Conservation (phyloP, 1,140 invertebrate genomes). For the Eciton burchellii region DNA sequence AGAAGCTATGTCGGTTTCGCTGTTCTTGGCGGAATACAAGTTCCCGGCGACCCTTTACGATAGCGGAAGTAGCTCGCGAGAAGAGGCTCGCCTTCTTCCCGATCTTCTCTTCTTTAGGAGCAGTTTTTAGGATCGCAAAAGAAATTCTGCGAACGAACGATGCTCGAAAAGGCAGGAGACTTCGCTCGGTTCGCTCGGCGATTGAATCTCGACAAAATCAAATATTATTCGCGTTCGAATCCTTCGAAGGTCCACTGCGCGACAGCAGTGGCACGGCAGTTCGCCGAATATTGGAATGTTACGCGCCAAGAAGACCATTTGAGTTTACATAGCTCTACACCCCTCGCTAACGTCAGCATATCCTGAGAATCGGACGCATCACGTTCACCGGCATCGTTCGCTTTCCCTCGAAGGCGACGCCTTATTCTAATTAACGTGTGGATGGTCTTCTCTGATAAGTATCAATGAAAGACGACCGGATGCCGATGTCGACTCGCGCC, state of each 20-base stretch:
- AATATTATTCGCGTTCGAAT: background rate
- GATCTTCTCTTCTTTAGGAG: background rate
- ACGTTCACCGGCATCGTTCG: background rate
- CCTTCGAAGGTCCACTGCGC: background rate
- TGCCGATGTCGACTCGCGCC: background rate
- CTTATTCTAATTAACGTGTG: background rate
- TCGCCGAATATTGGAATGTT: background rate
- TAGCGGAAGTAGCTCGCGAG: background rate
- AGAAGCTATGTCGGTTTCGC: background rate
- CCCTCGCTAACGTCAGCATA: background rate
- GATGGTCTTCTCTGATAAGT: background rate
- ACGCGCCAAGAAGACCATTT: background rate
- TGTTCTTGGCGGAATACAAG: background rate
- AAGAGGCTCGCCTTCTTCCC: background rate
- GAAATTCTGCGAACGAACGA: background rate
- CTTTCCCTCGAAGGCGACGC: background rate
- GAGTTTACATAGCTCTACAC: background rate
- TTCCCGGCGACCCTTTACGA: background rate
- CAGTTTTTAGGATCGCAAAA: background rate
- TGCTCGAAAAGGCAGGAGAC: background rate
- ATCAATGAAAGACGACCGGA: conserved; percentile 11
- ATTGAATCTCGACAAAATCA: background rate
- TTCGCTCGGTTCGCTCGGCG: background rate
- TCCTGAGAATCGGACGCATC: background rate
- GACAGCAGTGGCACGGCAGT: background rate